These are phyloP conservation scores for Phthorimaea operculella DNA, from an alignment of 1,140 invertebrate genomes.

Conservation along the genomic window DNA sequence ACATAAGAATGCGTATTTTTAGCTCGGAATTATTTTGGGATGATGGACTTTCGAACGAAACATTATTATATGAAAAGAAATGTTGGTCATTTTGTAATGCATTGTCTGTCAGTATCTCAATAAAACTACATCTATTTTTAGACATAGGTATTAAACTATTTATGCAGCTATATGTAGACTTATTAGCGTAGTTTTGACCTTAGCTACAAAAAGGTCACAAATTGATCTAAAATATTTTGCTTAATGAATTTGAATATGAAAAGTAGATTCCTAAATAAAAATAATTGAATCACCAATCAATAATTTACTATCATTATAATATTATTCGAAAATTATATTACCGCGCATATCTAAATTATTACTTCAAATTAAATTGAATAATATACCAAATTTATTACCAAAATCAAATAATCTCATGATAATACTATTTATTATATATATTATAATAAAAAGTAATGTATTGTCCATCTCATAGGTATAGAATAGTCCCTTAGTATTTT, in stretches of 20 bases:
- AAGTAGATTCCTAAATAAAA: neutral
- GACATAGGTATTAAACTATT: neutral
- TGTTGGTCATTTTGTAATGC: neutral
- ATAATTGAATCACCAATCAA: neutral
- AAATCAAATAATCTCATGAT: neutral
- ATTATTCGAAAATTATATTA: neutral
- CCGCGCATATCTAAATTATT: conserved; percentile 1
- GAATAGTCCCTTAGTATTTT: neutral
- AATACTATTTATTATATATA: conserved; percentile 1
- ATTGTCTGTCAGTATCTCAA: neutral
- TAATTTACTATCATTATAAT: neutral
- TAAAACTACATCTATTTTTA: neutral
- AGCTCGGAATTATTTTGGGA: too few species aligned
- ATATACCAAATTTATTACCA: conserved; percentile 2
- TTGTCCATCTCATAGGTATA: neutral
- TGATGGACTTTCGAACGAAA: too few species aligned
- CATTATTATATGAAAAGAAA: too few species aligned
- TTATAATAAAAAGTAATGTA: neutral
- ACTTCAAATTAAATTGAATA: neutral
- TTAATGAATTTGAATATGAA: neutral
- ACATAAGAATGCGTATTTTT: too few species aligned
- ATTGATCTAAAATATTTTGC: neutral
- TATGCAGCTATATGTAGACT: conserved; percentile 1
- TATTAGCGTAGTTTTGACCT: neutral
- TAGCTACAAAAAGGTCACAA: neutral